Percentiles rank a stretch among this genome's conserved stretches.
Evolutionary conservation across 2,797 vertebrate species (phyloP).

Genomic region (Stomatorhinus walkeri): DNA sequence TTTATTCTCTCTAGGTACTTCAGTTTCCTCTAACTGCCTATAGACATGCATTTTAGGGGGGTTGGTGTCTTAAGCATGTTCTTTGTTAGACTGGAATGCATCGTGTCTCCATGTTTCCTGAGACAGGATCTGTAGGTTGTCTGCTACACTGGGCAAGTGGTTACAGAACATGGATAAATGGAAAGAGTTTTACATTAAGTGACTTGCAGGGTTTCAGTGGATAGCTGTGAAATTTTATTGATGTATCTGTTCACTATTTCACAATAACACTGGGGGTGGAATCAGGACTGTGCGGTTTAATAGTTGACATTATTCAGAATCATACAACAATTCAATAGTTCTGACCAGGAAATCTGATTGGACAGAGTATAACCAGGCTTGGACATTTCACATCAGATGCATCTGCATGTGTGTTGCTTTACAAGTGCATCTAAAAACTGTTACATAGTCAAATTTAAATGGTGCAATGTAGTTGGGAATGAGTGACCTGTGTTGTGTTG

Average conservation of each 20-base stretch:
- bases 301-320: neutral
- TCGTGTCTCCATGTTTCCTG: neutral
- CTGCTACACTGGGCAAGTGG: neutral
- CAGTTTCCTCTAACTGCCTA: neutral
- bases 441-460: neutral
- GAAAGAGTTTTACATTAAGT: neutral
- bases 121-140: neutral
- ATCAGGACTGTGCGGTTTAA: neutral
- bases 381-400: neutral
- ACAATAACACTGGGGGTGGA: neutral
- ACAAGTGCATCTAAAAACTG: neutral
- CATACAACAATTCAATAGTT: neutral
- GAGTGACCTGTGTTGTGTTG: neutral
- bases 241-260: neutral
- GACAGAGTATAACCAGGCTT: neutral
- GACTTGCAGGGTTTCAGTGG: neutral
- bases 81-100: neutral
- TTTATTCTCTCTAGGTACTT: neutral
- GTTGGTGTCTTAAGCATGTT: neutral
- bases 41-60: neutral
- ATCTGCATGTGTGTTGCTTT: neutral
- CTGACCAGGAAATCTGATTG: neutral
- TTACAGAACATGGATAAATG: neutral
- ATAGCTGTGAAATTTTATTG: neutral
- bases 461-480: neutral